phyloP scores from a whole-genome alignment of 2,797 vertebrate species.

The Schizothorax lantsangensis region DNA sequence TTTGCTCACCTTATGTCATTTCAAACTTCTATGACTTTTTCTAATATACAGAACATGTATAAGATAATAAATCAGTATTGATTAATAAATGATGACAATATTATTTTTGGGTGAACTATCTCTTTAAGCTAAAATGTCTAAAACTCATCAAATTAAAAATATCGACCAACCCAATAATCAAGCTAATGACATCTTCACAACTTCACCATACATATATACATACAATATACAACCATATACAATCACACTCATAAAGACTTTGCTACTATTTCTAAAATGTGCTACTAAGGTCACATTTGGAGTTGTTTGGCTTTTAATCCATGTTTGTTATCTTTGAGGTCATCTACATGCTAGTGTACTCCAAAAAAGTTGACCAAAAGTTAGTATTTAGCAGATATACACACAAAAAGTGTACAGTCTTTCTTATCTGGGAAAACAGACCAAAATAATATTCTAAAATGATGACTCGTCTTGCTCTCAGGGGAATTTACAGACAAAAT shows the following conservation, averaged over 20 bases:
- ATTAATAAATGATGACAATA: neutral
- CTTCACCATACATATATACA: neutral
- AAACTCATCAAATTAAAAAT: neutral
- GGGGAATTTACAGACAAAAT: neutral
- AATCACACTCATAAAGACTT: neutral
- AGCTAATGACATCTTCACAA: neutral
- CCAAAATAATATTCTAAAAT: neutral
- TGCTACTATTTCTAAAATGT: too few relatives aligned
- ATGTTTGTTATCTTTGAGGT: neutral
- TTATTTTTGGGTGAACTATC: neutral
- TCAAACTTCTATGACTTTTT: neutral
- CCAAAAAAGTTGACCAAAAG: neutral
- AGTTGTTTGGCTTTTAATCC: neutral
- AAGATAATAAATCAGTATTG: neutral
- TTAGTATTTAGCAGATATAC: neutral
- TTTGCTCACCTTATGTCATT: too few relatives aligned
- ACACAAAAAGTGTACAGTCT: too few relatives aligned
- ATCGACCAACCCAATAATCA: neutral
- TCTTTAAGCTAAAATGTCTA: neutral
- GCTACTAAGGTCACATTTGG: neutral
- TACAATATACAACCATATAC: neutral
- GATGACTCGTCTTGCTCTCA: neutral
- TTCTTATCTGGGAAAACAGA: neutral
- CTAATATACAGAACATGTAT: neutral
- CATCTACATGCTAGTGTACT: neutral